A percentile compares a stretch with the other conserved stretches of the same genome.
These are phyloP conservation scores for Tor tambroides DNA, from an alignment of 2,113 vertebrate genomes.

Conservation along the genomic window DNA sequence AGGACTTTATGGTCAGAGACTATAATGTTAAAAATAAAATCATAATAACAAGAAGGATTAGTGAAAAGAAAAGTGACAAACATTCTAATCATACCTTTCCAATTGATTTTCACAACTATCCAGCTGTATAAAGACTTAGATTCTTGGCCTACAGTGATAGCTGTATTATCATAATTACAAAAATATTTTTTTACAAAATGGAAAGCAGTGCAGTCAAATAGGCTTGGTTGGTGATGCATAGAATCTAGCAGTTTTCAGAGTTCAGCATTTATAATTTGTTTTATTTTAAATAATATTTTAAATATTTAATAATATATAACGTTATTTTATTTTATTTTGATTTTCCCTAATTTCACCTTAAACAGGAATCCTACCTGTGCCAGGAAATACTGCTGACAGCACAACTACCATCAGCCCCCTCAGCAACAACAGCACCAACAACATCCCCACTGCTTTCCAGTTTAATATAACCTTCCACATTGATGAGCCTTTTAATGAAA, in stretches of 20 bases:
- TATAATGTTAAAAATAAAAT: not conserved
- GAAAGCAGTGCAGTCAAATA: not conserved
- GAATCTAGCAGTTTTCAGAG: not conserved
- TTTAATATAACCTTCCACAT: not conserved
- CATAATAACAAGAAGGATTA: not conserved
- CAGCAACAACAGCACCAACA: not conserved
- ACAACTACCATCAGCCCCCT: not conserved
- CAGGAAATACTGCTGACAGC: not conserved
- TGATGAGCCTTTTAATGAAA: accelerated
- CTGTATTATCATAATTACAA: not conserved
- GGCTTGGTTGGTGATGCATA: not conserved
- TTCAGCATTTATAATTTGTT: no score
- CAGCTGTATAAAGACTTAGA: no score
- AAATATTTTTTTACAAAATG: not conserved
- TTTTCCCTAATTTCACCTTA: not conserved
- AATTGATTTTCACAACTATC: not conserved
- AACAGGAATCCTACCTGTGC: not conserved
- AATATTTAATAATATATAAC: no score
- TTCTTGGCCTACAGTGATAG: no score
- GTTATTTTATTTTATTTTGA: not conserved
- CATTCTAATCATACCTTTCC: not conserved
- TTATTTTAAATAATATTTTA: no score
- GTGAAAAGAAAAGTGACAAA: not conserved
- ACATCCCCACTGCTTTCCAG: not conserved
- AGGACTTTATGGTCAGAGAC: no score